Percentiles rank a stretch among this genome's conserved stretches.
Evolutionary conservation across 2,113 vertebrate genomes (phyloP).

Genomic region (Azemiops feae): DNA sequence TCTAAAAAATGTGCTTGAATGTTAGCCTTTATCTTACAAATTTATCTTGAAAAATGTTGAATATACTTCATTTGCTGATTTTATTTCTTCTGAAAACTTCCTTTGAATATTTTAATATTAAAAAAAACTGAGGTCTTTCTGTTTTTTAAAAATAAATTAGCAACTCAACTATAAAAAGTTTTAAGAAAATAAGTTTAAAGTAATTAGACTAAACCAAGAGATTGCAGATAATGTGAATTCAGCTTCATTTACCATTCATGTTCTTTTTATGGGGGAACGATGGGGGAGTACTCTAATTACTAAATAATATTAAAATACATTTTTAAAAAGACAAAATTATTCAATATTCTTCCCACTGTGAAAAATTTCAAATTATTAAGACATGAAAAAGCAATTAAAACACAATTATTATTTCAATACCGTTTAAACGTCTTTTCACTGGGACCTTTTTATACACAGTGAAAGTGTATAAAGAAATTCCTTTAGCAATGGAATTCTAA

Average conservation of each 20-base stretch:
- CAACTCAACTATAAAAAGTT: conserved; percentile 54
- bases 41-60: background rate
- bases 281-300: background rate
- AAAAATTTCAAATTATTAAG: conserved; percentile 8
- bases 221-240: conserved; percentile 65
- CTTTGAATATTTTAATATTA: conserved; percentile 4
- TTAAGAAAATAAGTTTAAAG: conserved; percentile 63
- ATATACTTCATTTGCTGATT: background rate
- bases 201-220: conserved; percentile 56
- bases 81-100: background rate
- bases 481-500: background rate
- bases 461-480: background rate
- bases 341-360: conserved; percentile 39
- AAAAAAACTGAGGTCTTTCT: conserved; percentile 10
- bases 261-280: conserved; percentile 41
- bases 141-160: conserved; percentile 37
- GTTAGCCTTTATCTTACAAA: background rate
- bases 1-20: background rate
- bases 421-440: conserved; percentile 9
- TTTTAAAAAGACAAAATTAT: conserved; percentile 45
- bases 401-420: conserved; percentile 7
- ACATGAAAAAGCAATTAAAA: background rate
- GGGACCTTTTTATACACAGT: background rate
- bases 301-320: background rate
- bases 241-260: conserved; percentile 52